Evolutionary conservation across 2,797 vertebrate genomes (phyloP).

Genomic region (Mycteria americana): DNA sequence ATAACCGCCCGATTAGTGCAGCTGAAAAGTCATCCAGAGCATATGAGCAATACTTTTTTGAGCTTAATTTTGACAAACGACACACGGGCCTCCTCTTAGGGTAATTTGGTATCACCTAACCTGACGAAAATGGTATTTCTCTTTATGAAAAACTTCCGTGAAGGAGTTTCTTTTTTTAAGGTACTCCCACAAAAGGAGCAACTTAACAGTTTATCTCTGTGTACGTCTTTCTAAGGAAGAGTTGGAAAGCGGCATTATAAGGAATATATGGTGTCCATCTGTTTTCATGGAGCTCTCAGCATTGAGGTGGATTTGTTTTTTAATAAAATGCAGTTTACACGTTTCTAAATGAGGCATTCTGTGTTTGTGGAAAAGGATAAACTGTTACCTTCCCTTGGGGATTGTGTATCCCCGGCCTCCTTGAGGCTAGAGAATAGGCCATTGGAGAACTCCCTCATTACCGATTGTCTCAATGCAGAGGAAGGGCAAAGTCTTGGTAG

Average conservation of each 20-base stretch:
- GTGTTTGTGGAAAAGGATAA: conserved; percentile 86
- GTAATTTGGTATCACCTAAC: conserved; percentile 12
- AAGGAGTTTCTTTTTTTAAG: conserved; percentile 37
- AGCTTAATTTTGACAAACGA: conserved; percentile 4
- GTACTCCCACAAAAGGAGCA: conserved; percentile 58
- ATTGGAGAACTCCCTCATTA: conserved; percentile 92
- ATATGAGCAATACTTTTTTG: conserved; percentile 29
- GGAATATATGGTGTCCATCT: conserved; percentile 76
- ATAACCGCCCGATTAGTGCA: background rate
- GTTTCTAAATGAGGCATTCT: conserved; percentile 84
- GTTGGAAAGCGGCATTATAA: conserved; percentile 55
- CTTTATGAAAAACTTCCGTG: conserved; percentile 8
- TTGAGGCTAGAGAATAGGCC: conserved; percentile 87
- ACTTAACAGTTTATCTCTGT: conserved; percentile 54
- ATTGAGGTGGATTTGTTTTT: conserved; percentile 78
- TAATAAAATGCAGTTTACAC: conserved; percentile 85
- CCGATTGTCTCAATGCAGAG: conserved; percentile 95
- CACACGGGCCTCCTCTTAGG: background rate
- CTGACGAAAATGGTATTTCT: conserved; percentile 34
- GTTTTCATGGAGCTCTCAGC: conserved; percentile 77
- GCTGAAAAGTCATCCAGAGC: conserved; percentile 26
- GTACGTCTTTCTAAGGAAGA: conserved; percentile 37
- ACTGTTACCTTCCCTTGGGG: conserved; percentile 85
- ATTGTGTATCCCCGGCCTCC: conserved; percentile 86
- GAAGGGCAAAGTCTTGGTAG: conserved; percentile 91